Percentiles rank a stretch among this genome's conserved stretches.
Evolutionary conservation across 2,888 invertebrate species (phyloP).

Genomic region (Drosophila mulleri): DNA sequence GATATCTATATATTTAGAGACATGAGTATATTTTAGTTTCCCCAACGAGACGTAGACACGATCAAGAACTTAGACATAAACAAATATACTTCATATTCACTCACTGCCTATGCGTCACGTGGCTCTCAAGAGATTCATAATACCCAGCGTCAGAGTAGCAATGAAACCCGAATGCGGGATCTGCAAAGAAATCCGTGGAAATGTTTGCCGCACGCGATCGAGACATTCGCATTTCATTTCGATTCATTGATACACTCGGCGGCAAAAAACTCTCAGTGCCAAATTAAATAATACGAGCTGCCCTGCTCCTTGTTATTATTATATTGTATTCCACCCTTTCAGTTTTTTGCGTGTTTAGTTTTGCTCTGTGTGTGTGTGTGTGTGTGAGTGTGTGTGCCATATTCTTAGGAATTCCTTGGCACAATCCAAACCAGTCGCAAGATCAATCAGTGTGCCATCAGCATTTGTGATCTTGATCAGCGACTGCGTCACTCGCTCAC

Average conservation of each 20-base stretch:
- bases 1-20: too few species aligned
- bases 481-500: slow-evolving; percentile 29
- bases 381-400: slow-evolving; percentile 41
- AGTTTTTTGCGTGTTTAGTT: slow-evolving; percentile 54
- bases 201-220: slow-evolving; percentile 76
- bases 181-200: slow-evolving; percentile 66
- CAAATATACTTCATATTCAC: neutral
- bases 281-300: slow-evolving; percentile 76
- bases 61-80: neutral
- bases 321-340: slow-evolving; percentile 79
- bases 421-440: slow-evolving; percentile 67
- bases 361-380: slow-evolving; percentile 18
- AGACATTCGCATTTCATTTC: slow-evolving; percentile 72
- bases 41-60: neutral
- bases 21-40: too few species aligned
- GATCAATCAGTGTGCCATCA: slow-evolving; percentile 73
- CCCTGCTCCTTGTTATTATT: slow-evolving; percentile 72
- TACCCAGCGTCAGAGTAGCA: neutral
- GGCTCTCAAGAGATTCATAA: neutral
- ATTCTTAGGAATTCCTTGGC: slow-evolving; percentile 75
- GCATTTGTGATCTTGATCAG: slow-evolving; percentile 38
- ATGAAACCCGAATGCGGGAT: slow-evolving; percentile 13
- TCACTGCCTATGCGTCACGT: neutral
- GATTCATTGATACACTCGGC: slow-evolving; percentile 73
- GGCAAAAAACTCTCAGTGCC: slow-evolving; percentile 50